A percentile compares a stretch with the other conserved stretches of the same genome.
These are phyloP conservation scores for Calephelis nemesis DNA, from an alignment of 1,140 invertebrate species.

Conservation along the genomic window DNA sequence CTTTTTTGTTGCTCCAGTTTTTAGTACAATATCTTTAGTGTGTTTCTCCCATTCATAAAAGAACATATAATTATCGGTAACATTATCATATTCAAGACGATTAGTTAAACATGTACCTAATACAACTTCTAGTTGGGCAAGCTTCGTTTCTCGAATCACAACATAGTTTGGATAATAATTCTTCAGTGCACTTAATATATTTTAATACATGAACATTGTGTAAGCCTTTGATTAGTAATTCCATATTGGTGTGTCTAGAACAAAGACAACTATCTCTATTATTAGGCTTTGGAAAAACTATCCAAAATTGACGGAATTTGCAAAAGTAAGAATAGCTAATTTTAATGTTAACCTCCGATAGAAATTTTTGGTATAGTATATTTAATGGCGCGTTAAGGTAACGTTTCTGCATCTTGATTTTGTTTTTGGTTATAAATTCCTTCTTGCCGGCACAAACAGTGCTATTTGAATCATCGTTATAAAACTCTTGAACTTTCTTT, in stretches of 20 bases:
- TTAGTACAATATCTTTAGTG: slow-evolving; percentile 1
- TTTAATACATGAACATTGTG: no score
- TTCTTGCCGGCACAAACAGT: slow-evolving; percentile 1
- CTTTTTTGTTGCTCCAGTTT: not conserved
- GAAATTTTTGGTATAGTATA: not conserved
- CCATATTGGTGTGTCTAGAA: slow-evolving; percentile 5
- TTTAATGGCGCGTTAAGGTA: slow-evolving; percentile 10
- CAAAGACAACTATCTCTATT: slow-evolving; percentile 22
- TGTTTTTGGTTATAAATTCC: not conserved
- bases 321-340: slow-evolving; percentile 17
- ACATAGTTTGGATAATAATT: no score
- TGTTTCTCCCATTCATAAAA: not conserved
- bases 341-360: not conserved
- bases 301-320: slow-evolving; percentile 18
- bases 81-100: no score
- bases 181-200: no score
- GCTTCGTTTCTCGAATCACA: no score
- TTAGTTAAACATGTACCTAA: no score
- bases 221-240: no score
- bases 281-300: slow-evolving; percentile 20
- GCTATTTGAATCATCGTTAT: no score
- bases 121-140: no score
- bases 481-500: no score
- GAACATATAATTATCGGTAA: no score
- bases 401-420: slow-evolving; percentile 22